A percentile compares a stretch with the other conserved stretches of the same genome.
These are phyloP conservation scores for Thymelicus sylvestris DNA, from an alignment of 2,888 invertebrate genomes.

Conservation along the genomic window DNA sequence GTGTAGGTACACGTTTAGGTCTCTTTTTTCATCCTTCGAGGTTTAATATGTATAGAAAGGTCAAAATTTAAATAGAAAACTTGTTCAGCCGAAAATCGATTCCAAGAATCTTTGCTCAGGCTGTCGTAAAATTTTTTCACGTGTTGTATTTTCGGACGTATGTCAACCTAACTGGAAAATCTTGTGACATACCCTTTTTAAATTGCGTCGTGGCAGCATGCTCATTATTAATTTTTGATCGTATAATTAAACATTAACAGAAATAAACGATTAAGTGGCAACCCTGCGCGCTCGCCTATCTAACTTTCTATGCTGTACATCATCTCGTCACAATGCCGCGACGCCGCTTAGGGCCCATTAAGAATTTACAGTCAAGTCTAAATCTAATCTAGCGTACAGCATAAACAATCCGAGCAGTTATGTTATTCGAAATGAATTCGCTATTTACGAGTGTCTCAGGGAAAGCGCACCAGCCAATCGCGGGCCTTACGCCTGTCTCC, in stretches of 20 bases:
- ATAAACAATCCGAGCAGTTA: constrained; percentile 58
- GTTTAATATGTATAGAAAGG: too few species aligned
- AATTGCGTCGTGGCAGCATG: too few species aligned
- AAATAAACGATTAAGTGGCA: background rate
- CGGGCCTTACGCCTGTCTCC: constrained; percentile 59
- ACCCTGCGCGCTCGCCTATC: constrained; percentile 12
- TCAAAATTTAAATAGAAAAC: too few species aligned
- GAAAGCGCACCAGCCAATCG: constrained; percentile 60
- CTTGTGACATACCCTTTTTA: too few species aligned
- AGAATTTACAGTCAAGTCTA: constrained; percentile 53
- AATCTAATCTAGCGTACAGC: constrained; percentile 52
- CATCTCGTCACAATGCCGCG: constrained; percentile 40
- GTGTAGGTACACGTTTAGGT: too few species aligned
- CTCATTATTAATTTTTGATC: too few species aligned
- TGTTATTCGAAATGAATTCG: constrained; percentile 69
- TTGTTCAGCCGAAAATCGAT: too few species aligned
- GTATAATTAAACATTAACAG: background rate
- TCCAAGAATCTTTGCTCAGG: too few species aligned
- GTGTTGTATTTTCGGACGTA: too few species aligned
- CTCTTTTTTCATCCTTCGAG: too few species aligned
- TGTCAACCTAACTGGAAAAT: too few species aligned
- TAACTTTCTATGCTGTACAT: constrained; percentile 41
- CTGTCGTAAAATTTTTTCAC: too few species aligned
- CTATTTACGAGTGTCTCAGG: constrained; percentile 69
- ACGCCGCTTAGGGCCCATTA: constrained; percentile 49